phyloP scores from a whole-genome alignment of 2,888 invertebrate species.

The Operophtera brumata region DNA sequence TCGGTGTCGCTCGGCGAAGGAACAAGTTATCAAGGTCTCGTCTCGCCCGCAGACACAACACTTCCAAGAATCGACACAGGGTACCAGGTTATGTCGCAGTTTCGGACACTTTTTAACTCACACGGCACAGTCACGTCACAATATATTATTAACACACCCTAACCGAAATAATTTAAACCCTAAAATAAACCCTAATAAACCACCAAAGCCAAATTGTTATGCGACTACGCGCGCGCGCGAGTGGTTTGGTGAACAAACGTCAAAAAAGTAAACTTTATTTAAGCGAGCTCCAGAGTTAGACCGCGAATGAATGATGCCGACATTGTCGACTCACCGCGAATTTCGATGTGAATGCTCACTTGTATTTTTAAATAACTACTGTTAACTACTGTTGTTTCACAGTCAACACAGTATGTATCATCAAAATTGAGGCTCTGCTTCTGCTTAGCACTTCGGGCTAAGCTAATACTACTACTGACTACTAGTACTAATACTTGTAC shows the following conservation, averaged over 20 bases:
- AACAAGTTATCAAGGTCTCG: slow-evolving; percentile 81
- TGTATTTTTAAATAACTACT: too few relatives aligned
- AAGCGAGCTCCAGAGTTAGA: slow-evolving; percentile 45
- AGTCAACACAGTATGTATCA: too few relatives aligned
- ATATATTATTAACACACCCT: slow-evolving; percentile 11
- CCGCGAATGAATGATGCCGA: too few relatives aligned
- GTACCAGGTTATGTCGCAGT: slow-evolving; percentile 55
- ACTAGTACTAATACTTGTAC: too few relatives aligned
- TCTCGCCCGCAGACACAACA: slow-evolving; percentile 65
- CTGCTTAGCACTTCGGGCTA: too few relatives aligned
- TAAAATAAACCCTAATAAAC: slow-evolving; percentile 11
- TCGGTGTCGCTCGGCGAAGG: slow-evolving; percentile 74
- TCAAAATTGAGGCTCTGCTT: too few relatives aligned
- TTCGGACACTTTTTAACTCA: slow-evolving; percentile 46
- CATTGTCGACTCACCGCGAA: too few relatives aligned
- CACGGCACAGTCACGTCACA: slow-evolving; percentile 11
- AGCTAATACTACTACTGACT: too few relatives aligned
- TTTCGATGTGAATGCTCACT: too few relatives aligned
- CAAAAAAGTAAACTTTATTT: slow-evolving; percentile 23
- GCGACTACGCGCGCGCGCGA: not conserved
- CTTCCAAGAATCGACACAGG: slow-evolving; percentile 75
- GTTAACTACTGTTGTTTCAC: too few relatives aligned
- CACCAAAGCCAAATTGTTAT: not conserved
- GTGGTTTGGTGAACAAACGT: slow-evolving; percentile 15
- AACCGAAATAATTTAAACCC: not conserved